Evolutionary conservation across 2,888 invertebrate species (phyloP).

Genomic region (Hoplodrina ambigua): DNA sequence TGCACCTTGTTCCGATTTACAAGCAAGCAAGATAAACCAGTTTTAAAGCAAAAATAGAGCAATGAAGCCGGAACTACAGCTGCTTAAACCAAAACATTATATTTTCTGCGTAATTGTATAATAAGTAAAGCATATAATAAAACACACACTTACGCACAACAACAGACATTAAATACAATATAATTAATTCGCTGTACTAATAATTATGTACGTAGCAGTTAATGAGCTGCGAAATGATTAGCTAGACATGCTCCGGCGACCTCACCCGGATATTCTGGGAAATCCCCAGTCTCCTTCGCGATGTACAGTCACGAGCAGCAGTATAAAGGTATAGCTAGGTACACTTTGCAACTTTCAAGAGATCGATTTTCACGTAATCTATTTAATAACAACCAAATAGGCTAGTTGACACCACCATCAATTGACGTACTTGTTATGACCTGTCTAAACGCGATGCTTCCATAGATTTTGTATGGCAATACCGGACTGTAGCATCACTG

Average conservation of each 20-base stretch:
- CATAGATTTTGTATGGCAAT: too few species aligned
- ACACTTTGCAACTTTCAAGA: background rate
- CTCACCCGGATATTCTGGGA: conserved; percentile 61
- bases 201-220: conserved; percentile 37
- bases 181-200: conserved; percentile 45
- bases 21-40: too few species aligned
- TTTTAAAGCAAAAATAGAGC: background rate
- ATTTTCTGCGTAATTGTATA: conserved; percentile 10
- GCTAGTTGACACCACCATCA: too few species aligned
- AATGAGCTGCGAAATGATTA: conserved; percentile 61
- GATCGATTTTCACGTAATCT: background rate
- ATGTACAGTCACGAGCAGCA: conserved; percentile 12
- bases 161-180: conserved; percentile 19
- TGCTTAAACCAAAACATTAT: background rate
- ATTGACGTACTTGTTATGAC: too few species aligned
- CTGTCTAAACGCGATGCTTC: too few species aligned
- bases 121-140: conserved; percentile 13
- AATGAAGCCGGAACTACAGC: conserved; percentile 14
- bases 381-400: too few species aligned
- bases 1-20: too few species aligned
- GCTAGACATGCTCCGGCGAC: conserved; percentile 56
- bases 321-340: background rate
- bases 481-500: too few species aligned
- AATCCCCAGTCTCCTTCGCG: conserved; percentile 41
- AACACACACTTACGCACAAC: conserved; percentile 17